Base-by-base conservation (phyloP, 1,140 invertebrate species). In the Ridgeia piscesae region DNA sequence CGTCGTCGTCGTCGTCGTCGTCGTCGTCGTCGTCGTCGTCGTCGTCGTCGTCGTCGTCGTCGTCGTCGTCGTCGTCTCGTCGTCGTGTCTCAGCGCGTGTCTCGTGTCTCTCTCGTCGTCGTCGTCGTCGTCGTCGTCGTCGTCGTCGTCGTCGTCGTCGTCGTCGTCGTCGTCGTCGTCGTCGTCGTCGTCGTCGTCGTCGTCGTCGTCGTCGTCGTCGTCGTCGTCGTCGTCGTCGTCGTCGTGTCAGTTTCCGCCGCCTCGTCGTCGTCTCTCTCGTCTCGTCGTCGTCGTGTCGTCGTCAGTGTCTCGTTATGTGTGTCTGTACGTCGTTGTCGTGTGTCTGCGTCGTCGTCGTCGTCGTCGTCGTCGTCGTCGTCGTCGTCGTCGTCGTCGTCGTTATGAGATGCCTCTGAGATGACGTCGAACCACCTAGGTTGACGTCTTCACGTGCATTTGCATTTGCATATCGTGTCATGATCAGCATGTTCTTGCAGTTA, bases 91-190 rank as follows among this genome's bases (percentile, higher is more conserved):
- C n/a, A 21, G 77, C n/a, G 17, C 17, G 77, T 88, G 77, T 88
- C n/a, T n/a, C 77, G 17, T 88, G 77, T 88, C n/a, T 17, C n/a
- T 88, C 17, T 88, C n/a, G 77, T 88, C 77, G 77, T 88, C 77
- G 77, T 88, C 77, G 77, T 88, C n/a, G 77, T 88, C n/a, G 77
- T 88, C n/a, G 77, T 88, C n/a, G 77, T 88, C 77, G 77, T 88
- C 77, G 77, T 88, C 77, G 77, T 88, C n/a, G 77, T 88, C n/a
- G 77, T 88, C n/a, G 77, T 88, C n/a, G 77, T 88, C n/a, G 77
- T 88, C 77, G 77, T 88, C 77, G 77, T 88, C 77, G 77, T 88
- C 77, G 77, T 88, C n/a, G 77, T 88, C n/a, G 77, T 88, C 17
- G 77, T 88, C 77, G 77, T 88, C 77, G 77, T 88, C 77, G 77